phyloP scores from a whole-genome alignment of 2,888 invertebrate species.

The Therioaphis trifolii region DNA sequence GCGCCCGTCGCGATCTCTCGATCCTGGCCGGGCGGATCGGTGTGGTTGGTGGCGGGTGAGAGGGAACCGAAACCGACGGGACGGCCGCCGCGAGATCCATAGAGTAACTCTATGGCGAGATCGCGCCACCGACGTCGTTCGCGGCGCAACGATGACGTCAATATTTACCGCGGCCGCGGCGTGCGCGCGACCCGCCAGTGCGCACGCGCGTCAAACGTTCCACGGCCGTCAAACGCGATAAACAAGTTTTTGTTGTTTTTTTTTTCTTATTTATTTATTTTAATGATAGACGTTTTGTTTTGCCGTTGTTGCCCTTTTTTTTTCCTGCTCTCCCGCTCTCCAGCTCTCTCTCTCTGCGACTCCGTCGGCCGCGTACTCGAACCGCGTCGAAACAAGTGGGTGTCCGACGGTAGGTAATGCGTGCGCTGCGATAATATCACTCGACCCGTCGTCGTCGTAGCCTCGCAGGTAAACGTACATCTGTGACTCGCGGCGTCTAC shows the following conservation, averaged over 20 bases:
- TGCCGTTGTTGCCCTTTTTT: background rate
- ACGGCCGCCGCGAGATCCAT: no score
- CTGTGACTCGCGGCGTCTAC: background rate
- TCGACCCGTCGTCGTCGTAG: background rate
- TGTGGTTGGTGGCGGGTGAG: no score
- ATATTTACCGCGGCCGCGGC: conserved; percentile 9
- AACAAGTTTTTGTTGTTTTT: conserved; percentile 50
- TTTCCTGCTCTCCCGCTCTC: background rate
- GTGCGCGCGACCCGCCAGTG: background rate
- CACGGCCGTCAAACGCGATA: conserved; percentile 51
- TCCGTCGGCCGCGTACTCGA: background rate
- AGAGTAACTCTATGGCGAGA: background rate
- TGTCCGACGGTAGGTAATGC: background rate
- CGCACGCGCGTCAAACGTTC: conserved; percentile 45
- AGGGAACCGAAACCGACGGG: no score
- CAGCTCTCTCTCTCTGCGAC: background rate
- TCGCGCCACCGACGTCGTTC: background rate
- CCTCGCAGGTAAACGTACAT: no score
- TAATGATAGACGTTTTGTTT: conserved; percentile 28
- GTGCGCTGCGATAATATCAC: background rate
- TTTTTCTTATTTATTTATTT: no score
- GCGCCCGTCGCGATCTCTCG: no score
- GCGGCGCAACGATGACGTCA: background rate
- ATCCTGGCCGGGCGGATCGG: no score
- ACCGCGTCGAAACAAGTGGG: conserved; percentile 60